Conservation (phyloP, 2,797 vertebrate species). For the Hippocampus kuda region DNA sequence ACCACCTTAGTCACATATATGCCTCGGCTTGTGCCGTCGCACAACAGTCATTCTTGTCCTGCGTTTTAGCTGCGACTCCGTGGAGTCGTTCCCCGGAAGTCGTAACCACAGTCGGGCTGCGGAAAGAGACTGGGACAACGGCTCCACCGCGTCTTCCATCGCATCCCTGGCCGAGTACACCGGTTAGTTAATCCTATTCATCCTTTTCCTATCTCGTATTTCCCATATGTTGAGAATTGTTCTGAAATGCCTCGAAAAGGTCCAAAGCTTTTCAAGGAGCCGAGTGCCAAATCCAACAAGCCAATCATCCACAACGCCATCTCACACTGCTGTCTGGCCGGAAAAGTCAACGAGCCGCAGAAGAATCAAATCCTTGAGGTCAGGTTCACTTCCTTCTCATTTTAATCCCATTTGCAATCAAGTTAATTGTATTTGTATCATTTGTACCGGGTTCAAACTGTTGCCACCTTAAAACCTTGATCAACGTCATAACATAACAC, state of each 20-base stretch:
- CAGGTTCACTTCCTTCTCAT: constrained; percentile 22
- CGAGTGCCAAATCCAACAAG: constrained; percentile 96
- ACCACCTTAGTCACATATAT: neutral
- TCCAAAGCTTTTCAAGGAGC: constrained; percentile 95
- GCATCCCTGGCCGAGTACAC: constrained; percentile 96
- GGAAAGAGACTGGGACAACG: constrained; percentile 95
- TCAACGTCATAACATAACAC: too few relatives aligned
- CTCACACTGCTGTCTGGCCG: constrained; percentile 93
- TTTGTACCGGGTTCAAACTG: too few relatives aligned
- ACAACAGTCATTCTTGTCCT: neutral
- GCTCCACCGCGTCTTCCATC: constrained; percentile 90
- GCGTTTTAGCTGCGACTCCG: constrained; percentile 71
- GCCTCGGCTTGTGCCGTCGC: neutral
- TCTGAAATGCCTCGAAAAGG: constrained; percentile 57
- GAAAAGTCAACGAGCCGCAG: constrained; percentile 92
- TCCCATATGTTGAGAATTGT: neutral
- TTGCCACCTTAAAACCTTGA: too few relatives aligned
- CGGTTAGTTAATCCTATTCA: constrained; percentile 56
- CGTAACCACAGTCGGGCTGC: constrained; percentile 82
- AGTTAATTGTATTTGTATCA: too few relatives aligned
- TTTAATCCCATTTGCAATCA: neutral
- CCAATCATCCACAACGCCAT: constrained; percentile 95
- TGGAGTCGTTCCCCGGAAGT: constrained; percentile 85
- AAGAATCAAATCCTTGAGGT: constrained; percentile 95
- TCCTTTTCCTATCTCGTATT: neutral